phyloP scores from a whole-genome alignment of 2,113 vertebrate genomes.

The Gorsachius goisagi region DNA sequence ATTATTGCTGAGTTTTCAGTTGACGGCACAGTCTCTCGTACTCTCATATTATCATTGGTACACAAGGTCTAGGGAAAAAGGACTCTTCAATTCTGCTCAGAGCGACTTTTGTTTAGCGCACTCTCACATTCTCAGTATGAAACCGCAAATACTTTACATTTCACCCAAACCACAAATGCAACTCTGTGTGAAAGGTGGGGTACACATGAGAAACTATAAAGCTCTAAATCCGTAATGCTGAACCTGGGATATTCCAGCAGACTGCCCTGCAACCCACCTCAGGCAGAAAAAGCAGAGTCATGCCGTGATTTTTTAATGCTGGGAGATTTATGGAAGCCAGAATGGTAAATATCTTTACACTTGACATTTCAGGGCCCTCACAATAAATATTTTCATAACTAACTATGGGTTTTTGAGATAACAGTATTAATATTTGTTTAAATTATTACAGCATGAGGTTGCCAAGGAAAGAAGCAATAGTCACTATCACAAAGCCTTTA shows the following conservation, averaged over 20 bases:
- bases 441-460: neutral
- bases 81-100: neutral
- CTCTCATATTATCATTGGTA: neutral
- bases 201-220: neutral
- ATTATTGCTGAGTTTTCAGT: neutral
- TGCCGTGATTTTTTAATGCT: neutral
- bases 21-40: neutral
- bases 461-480: neutral
- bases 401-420: neutral
- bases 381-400: neutral
- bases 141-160: neutral
- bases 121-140: neutral
- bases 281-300: neutral
- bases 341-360: neutral
- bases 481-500: neutral
- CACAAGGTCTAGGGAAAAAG: neutral
- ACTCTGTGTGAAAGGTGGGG: neutral
- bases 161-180: neutral
- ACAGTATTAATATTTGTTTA: neutral
- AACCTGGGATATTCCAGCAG: neutral
- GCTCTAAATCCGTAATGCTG: rapidly evolving
- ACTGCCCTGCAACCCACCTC: neutral
- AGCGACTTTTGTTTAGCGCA: neutral
- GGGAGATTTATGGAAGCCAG: neutral
- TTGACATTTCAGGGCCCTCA: neutral